Base-by-base conservation (phyloP, 2,888 invertebrate genomes). In the Fragum whitleyi region DNA sequence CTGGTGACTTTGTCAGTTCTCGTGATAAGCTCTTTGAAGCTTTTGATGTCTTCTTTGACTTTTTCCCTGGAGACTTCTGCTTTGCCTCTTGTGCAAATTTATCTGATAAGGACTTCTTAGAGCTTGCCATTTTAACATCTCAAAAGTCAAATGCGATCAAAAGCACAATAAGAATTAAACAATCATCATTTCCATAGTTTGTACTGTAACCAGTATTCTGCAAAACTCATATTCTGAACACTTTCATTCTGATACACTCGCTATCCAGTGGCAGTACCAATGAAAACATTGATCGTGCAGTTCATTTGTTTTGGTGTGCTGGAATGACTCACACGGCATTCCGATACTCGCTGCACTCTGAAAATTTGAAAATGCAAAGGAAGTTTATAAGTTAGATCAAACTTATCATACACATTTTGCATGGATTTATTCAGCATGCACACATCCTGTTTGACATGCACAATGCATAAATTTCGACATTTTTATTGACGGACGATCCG, bases 41-140 rank as follows among this genome's bases (percentile, higher is more conserved):
- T 68, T 84, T 76, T 29, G 76, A 73, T 36, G 72, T 51, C 72
- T 81, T 79, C 70, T 83, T 76, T 11, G 83, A 78, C 77, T 79
- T 85, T 21, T 85, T 84, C 16, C 83, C 81, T 23, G 82, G 82
- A 29, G 83, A 77, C 57, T 89, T 90, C 53, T 82, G 82, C 62
- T 78, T 85, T 21, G 86, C 78, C n/a, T 87, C 87, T 65, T 86
- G 77, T 9, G 86, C 79, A 85, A 89, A 89, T 74, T 88, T 88
- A 67, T 87, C 83, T 51, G 80, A 74, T 23, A 90, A 68, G 26
- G 89, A 89, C 80, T 89, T 89, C 62, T 87, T 89, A 19, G 89
- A 86, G 70, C 83, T 79, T 59, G 79, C 76, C 79, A 83, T 79
- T 29, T 59, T 73, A 62, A 62, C 62, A 62, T 62, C 32, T 36